These are phyloP conservation scores for Tauraco hartlaubi DNA, from an alignment of 2,797 vertebrate species.

Conservation along the genomic window DNA sequence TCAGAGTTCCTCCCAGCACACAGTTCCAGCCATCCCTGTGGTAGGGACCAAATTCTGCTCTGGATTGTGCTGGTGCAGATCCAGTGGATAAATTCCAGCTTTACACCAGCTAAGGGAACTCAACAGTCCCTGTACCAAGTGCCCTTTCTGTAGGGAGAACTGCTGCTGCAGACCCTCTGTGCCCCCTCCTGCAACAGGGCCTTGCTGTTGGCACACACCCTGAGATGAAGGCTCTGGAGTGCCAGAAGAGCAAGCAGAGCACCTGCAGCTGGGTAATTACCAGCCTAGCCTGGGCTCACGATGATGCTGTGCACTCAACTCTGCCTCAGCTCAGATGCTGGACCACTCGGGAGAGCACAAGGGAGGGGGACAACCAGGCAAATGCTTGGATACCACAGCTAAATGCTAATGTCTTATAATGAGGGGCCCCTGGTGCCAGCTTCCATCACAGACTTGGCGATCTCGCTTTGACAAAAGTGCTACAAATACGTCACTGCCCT, in stretches of 20 bases:
- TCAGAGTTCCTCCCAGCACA: background rate
- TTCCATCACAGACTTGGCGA: background rate
- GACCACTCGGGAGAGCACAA: background rate
- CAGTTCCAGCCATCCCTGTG: background rate
- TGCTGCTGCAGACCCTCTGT: background rate
- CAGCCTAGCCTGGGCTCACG: background rate
- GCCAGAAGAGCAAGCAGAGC: background rate
- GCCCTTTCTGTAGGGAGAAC: background rate
- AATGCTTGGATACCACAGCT: background rate
- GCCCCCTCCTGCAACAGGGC: background rate
- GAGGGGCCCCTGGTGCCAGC: background rate
- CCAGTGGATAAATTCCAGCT: background rate
- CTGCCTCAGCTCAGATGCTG: background rate
- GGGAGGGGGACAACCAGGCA: background rate
- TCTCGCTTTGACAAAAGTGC: background rate
- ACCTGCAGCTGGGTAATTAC: background rate
- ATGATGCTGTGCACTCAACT: background rate
- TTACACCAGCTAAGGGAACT: background rate
- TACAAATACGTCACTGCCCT: background rate
- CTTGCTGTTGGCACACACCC: background rate
- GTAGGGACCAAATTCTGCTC: background rate
- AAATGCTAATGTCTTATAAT: background rate
- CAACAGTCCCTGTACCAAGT: background rate
- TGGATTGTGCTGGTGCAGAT: background rate
- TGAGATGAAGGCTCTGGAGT: background rate